A percentile compares a stretch with the other conserved stretches of the same genome.
Conservation (phyloP, 2,888 invertebrate genomes). For the Eupithecia insigniata region DNA sequence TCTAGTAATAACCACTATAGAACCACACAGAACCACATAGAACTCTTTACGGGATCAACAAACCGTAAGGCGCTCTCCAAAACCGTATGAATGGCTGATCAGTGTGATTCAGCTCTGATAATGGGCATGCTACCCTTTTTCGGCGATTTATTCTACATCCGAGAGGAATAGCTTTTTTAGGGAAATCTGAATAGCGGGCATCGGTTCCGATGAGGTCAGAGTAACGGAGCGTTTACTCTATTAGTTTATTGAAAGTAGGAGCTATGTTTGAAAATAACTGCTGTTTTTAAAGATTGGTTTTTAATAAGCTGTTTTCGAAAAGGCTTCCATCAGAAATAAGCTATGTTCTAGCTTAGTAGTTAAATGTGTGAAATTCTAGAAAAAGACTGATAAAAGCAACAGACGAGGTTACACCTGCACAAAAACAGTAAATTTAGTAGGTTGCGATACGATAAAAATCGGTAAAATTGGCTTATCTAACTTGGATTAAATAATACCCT, state of each 20-base stretch:
- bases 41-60: not conserved
- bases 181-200: slow-evolving; percentile 65
- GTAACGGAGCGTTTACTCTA: slow-evolving; percentile 41
- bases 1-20: too few species aligned
- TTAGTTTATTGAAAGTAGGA: not conserved
- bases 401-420: too few species aligned
- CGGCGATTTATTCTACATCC: slow-evolving; percentile 56
- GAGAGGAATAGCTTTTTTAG: slow-evolving; percentile 59
- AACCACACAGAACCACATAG: not conserved
- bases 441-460: too few species aligned
- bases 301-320: too few species aligned
- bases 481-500: too few species aligned
- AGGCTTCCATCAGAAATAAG: too few species aligned
- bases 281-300: not conserved
- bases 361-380: too few species aligned
- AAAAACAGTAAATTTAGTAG: too few species aligned
- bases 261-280: not conserved
- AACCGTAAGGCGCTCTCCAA: not conserved
- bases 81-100: slow-evolving; percentile 51
- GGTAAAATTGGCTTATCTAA: too few species aligned
- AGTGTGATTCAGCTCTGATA: slow-evolving; percentile 60
- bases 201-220: slow-evolving; percentile 51
- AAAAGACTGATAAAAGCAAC: too few species aligned
- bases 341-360: too few species aligned
- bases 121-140: slow-evolving; percentile 61